phyloP scores from a whole-genome alignment of 2,888 invertebrate species.

The Strigamia crassipes region DNA sequence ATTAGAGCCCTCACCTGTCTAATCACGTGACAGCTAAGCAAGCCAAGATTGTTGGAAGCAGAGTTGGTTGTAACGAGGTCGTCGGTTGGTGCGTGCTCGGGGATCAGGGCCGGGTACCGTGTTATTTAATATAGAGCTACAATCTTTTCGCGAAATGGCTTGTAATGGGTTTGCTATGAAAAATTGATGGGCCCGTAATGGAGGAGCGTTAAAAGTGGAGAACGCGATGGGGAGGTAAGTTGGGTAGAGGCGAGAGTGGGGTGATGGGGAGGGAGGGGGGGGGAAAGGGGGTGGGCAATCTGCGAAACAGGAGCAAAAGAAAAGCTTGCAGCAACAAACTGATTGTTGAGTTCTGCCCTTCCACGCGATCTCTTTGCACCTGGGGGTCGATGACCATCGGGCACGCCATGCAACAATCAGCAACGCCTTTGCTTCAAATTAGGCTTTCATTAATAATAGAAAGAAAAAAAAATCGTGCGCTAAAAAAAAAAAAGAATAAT shows the following conservation, averaged over 20 bases:
- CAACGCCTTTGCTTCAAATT: constrained; percentile 11
- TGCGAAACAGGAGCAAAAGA: neutral
- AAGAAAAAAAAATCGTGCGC: neutral
- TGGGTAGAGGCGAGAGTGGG: neutral
- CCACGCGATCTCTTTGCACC: constrained; percentile 13
- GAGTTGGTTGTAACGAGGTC: constrained; percentile 41
- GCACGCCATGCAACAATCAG: constrained; percentile 21
- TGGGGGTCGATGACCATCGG: constrained; percentile 16
- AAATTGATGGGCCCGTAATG: constrained; percentile 50
- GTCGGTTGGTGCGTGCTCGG: constrained; percentile 1
- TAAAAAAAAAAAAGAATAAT: neutral
- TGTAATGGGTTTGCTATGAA: constrained; percentile 50
- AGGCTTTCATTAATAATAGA: neutral
- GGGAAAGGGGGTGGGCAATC: neutral
- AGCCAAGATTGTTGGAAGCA: neutral
- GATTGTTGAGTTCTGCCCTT: neutral
- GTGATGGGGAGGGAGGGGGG: neutral
- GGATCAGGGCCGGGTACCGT: constrained; percentile 39
- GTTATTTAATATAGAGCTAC: constrained; percentile 46
- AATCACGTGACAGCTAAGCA: constrained; percentile 1
- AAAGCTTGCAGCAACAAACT: neutral
- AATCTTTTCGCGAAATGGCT: constrained; percentile 46
- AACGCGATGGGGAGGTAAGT: neutral
- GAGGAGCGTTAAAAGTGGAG: constrained; percentile 46
- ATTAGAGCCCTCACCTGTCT: neutral